A percentile compares a stretch with the other conserved stretches of the same genome.
These are phyloP conservation scores for Phoeniculus purpureus DNA, from an alignment of 2,797 vertebrate species.

Conservation along the genomic window DNA sequence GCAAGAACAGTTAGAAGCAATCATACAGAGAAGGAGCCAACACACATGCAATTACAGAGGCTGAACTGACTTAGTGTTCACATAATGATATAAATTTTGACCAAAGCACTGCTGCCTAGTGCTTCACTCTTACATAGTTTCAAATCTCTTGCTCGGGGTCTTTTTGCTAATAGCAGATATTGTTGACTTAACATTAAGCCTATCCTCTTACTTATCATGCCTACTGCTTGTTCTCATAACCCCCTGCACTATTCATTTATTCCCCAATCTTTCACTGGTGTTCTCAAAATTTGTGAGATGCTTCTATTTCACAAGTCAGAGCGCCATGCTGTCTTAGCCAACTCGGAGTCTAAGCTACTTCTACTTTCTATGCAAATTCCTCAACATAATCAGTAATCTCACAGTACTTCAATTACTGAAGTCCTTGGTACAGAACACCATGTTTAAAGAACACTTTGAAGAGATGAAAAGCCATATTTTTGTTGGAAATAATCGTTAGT, in stretches of 20 bases:
- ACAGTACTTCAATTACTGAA: not conserved
- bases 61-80: not conserved
- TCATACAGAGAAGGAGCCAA: not conserved
- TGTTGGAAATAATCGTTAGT: not conserved
- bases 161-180: not conserved
- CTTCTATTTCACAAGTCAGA: not conserved
- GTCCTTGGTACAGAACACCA: not conserved
- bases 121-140: not conserved
- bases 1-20: rapidly evolving
- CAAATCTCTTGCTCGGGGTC: not conserved
- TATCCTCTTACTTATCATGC: not conserved
- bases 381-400: not conserved
- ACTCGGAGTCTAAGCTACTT: not conserved
- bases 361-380: not conserved
- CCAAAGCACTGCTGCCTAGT: not conserved
- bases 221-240: not conserved
- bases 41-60: not conserved
- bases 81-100: not conserved
- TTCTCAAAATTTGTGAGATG: not conserved
- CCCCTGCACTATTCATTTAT: not conserved
- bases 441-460: not conserved
- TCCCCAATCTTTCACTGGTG: not conserved
- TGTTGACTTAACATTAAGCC: not conserved
- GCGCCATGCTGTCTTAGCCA: not conserved
- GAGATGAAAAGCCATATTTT: not conserved